Percentiles rank a stretch among this genome's conserved stretches.
Evolutionary conservation across 1,140 invertebrate genomes (phyloP).

Genomic region (Drosophila pachea): DNA sequence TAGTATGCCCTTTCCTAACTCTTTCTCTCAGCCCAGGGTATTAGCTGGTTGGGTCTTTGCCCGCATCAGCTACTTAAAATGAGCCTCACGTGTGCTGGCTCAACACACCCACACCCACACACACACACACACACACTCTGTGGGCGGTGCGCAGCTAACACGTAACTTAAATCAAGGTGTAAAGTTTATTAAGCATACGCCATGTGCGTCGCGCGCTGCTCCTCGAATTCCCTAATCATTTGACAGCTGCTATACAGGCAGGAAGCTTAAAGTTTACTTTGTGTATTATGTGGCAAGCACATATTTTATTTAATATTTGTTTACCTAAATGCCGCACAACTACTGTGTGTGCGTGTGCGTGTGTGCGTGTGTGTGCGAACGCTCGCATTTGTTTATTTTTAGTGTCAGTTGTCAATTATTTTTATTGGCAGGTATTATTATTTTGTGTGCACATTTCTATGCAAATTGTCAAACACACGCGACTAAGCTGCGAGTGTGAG

Average conservation of each 20-base stretch:
- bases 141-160: slow-evolving; percentile 18
- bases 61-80: slow-evolving; percentile 47
- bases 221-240: slow-evolving; percentile 56
- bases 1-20: not conserved
- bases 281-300: slow-evolving; percentile 32
- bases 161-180: slow-evolving; percentile 54
- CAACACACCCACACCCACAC: slow-evolving; percentile 6
- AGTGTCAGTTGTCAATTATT: slow-evolving; percentile 76
- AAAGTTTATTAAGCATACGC: slow-evolving; percentile 67
- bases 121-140: not conserved
- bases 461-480: slow-evolving; percentile 70
- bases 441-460: slow-evolving; percentile 72
- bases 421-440: slow-evolving; percentile 75
- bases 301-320: slow-evolving; percentile 68
- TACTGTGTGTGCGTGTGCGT: not conserved
- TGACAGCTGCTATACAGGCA: slow-evolving; percentile 55
- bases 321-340: slow-evolving; percentile 25
- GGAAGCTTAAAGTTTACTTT: slow-evolving; percentile 58
- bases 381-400: slow-evolving; percentile 60
- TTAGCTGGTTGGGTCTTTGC: too few relatives aligned
- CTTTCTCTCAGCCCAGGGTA: not conserved
- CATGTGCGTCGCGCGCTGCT: slow-evolving; percentile 18
- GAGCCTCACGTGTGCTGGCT: slow-evolving; percentile 46
- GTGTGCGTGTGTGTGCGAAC: slow-evolving; percentile 3
- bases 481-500: not conserved